These are phyloP conservation scores for Anthoscopus minutus DNA, from an alignment of 2,113 vertebrate species.

Conservation along the genomic window DNA sequence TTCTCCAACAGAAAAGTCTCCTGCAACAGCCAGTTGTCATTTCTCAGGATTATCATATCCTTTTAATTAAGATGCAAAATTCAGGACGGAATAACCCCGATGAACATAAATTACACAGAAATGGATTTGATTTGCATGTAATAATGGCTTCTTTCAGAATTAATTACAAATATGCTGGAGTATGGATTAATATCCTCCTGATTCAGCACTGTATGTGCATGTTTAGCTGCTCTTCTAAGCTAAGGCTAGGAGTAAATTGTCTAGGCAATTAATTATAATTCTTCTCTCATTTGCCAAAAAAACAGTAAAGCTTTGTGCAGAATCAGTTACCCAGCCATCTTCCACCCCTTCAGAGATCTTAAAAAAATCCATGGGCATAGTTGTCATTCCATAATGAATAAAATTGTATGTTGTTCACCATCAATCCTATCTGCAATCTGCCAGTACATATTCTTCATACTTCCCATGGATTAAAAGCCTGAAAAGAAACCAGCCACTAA, in stretches of 20 bases:
- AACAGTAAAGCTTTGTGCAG: background rate
- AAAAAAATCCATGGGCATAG: background rate
- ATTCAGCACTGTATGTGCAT: background rate
- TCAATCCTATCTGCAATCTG: background rate
- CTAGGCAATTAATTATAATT: background rate
- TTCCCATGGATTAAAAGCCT: background rate
- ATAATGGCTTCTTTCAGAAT: conserved; percentile 18
- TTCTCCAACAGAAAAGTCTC: background rate
- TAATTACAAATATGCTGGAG: conserved; percentile 38
- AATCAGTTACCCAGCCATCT: background rate
- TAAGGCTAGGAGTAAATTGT: background rate
- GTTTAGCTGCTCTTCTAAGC: background rate
- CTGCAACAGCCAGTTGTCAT: background rate
- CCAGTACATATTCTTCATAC: background rate
- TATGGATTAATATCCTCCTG: background rate
- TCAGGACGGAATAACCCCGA: background rate
- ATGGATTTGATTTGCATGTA: conserved; percentile 14
- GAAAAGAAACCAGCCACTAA: background rate
- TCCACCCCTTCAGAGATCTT: background rate
- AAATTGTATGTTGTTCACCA: background rate
- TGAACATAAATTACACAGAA: background rate
- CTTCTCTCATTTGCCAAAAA: background rate
- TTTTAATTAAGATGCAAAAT: background rate
- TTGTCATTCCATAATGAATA: background rate
- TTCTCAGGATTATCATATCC: background rate